Base-by-base conservation (phyloP, 2,113 vertebrate genomes). In the Turnix velox region DNA sequence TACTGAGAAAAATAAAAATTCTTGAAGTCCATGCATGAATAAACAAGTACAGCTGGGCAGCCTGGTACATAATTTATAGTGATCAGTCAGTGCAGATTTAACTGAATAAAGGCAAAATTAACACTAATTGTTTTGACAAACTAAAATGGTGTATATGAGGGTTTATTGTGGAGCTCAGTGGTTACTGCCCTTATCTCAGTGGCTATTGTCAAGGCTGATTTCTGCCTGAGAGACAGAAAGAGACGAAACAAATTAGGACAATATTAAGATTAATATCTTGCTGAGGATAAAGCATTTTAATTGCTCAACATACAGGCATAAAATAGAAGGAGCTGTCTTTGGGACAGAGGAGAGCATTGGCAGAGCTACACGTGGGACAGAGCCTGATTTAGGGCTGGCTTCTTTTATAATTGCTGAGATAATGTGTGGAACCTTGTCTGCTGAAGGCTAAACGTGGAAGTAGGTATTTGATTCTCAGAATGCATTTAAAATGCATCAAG, bases 31-130 rank as follows among this genome's bases (percentile, higher is more conserved):
- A 98, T 98, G 98, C 98, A 98, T 98, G 98, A 98, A 98, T 98
- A 98, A 98, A 97, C 98, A 98, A 98, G 98, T 98, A 97, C 98
- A 98, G 98, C 98, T 98, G 98, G 98, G 98, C 98, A 98, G 97
- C 96, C 96, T 98, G 98, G 99, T 99, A 96, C 98, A 99, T 99
- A 98, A 99, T 99, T 99, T 98, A 99, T 98, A 97, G 87, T 96
- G 97, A 98, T 98, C 98, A 98, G 98, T 98, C 98, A 97, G 93
- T 77, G 88, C 84, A 97, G 97, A 98, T 98, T 98, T 97, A 94
- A 95, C 96, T 33, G 94, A 97, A 98, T 98, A 96, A 96, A 98
- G 96, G 97, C 94, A 74, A 98, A 98, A 98, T 97, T 96, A 98
- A 98, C 98, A 97, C 97, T 98, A 98, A 99, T 98, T 99, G 98